phyloP scores from a whole-genome alignment of 2,888 invertebrate species.

The Tanypteryx hageni region DNA sequence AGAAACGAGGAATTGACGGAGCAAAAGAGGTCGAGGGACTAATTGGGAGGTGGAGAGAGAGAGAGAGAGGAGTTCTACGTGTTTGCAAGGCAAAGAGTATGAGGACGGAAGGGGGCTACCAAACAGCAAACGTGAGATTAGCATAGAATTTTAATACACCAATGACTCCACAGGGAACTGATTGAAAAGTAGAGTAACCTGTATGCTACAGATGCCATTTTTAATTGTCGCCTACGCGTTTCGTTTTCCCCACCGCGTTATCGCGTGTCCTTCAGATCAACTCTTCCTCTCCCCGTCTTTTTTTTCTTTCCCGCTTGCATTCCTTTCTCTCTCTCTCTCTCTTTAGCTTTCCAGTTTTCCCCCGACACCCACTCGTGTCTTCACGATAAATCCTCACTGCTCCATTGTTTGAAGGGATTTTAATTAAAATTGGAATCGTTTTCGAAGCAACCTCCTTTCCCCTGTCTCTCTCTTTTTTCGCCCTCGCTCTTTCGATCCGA shows the following conservation, averaged over 20 bases:
- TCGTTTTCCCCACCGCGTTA: neutral
- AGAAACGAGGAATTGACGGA: too few species aligned
- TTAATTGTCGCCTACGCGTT: neutral
- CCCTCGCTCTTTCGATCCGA: neutral
- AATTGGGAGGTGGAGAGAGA: neutral
- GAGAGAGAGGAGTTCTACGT: neutral
- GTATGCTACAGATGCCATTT: too few species aligned
- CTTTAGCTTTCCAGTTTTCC: neutral
- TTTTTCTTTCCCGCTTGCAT: neutral
- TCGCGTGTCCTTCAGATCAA: neutral
- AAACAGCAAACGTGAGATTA: too few species aligned
- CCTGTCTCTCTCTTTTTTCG: neutral
- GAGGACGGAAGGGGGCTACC: too few species aligned
- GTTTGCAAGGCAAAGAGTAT: too few species aligned
- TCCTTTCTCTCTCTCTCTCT: too few species aligned
- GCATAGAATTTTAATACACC: too few species aligned
- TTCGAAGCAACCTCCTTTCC: neutral
- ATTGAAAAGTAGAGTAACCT: too few species aligned
- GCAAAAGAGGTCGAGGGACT: too few species aligned
- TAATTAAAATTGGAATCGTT: slow-evolving; percentile 54
- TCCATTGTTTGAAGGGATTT: neutral
- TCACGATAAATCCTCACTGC: neutral
- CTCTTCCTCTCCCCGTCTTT: neutral
- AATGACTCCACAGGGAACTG: too few species aligned
- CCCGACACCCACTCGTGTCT: neutral